Evolutionary conservation across 2,888 invertebrate genomes (phyloP), one percentile per base, ranked within the genome.

Genomic region (Neria commutata): DNA sequence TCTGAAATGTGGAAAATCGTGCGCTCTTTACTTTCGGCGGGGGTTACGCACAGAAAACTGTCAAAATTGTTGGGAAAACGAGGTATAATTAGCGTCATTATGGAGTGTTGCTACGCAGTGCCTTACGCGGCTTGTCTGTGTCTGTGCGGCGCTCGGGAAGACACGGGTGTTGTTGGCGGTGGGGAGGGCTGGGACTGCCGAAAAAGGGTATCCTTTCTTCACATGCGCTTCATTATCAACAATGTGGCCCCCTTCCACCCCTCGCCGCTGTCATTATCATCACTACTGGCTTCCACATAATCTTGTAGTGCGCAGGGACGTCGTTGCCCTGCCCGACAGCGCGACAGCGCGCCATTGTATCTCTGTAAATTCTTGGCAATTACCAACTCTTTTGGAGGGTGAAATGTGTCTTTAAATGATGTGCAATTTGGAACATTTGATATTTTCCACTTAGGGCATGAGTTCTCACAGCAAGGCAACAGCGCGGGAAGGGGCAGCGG

Each of bases 81-180:
- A 78, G 74, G 75, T 72, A 77, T 77, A 77, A 77, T 77, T 78
- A 75, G 76, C 69, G 74, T 77, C 77, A 77, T 77, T 78, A 77
- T 76, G 78, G 77, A 76, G 76, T 78, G 76, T 75, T 73, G 74
- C 72, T 74, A 65, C 69, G 61, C 62, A 21, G 34, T 48, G 19
- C 21, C 26, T 17, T 25, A 24, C 14, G 17, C 42, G 17, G 16
- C 16, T n/a, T 17, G 25, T 49, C 14, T 37, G 10, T 37, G n/a
- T 3, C 37, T 14, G 37, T 16, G 17, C 5, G 29, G 40, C 54
- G 29, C 33, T 57, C 42, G 23, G 23, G n/a, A n/a, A n/a, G n/a
- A n/a, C n/a, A n/a, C n/a, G n/a, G n/a, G n/a, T n/a, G n/a, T n/a
- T 29, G 29, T 6, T 29, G 29, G 42, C 19, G 14, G 42, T 42